Conservation (phyloP, 2,113 vertebrate species). For the Neomonachus schauinslandi region DNA sequence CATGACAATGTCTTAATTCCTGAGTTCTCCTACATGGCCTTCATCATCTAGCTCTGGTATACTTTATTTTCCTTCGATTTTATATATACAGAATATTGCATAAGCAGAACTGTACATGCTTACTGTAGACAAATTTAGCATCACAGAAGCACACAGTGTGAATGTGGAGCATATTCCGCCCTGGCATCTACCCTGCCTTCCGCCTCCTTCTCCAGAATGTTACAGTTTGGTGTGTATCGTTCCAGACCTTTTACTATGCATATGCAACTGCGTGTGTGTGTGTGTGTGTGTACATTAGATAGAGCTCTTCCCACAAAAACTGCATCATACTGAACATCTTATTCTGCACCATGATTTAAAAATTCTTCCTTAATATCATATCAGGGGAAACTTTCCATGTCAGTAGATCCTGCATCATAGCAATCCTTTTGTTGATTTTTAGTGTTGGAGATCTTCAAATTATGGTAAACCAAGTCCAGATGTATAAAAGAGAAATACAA, state of each 20-base stretch:
- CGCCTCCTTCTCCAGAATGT: background rate
- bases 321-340: background rate
- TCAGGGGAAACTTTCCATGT: background rate
- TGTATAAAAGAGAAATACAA: background rate
- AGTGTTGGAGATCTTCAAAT: background rate
- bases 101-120: background rate
- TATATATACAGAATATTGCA: background rate
- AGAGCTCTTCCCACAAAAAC: background rate
- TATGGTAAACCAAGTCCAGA: background rate
- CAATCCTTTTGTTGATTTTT: background rate
- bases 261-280: accelerated
- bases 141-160: background rate
- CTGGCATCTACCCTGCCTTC: background rate
- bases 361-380: background rate
- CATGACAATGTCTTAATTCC: background rate
- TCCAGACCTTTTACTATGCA: background rate
- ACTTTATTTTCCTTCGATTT: background rate
- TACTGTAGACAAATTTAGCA: background rate
- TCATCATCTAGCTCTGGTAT: background rate
- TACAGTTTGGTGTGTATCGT: background rate
- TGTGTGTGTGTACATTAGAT: background rate
- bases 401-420: background rate
- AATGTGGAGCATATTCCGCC: background rate
- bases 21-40: background rate
- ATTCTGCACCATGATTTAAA: background rate